Percentiles rank a stretch among this genome's conserved stretches.
Evolutionary conservation across 2,888 invertebrate genomes (phyloP).

Genomic region (Protodeltote pygarga): DNA sequence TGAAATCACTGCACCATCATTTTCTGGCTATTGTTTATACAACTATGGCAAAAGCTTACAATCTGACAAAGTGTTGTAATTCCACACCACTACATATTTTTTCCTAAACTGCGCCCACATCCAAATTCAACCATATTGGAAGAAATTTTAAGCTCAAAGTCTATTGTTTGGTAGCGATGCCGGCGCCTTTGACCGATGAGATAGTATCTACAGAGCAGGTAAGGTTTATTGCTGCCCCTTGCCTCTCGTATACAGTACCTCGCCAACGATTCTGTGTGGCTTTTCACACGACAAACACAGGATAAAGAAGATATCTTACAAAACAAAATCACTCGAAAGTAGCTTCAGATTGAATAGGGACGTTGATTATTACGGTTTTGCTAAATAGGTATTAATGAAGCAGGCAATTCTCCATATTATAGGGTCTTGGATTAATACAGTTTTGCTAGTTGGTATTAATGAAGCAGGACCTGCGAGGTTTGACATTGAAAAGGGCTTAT

Average conservation of each 20-base stretch:
- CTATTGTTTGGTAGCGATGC: slow-evolving; percentile 53
- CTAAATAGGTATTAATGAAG: neutral
- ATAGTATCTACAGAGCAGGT: slow-evolving; percentile 84
- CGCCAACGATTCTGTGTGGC: slow-evolving; percentile 63
- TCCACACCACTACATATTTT: slow-evolving; percentile 81
- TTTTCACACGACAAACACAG: slow-evolving; percentile 68
- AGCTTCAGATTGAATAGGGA: neutral
- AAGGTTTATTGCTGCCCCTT: slow-evolving; percentile 76
- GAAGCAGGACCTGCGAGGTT: too few relatives aligned
- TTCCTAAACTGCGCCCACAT: slow-evolving; percentile 36
- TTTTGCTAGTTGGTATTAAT: too few relatives aligned
- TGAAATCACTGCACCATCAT: slow-evolving; percentile 38
- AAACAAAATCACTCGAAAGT: neutral
- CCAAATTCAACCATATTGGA: slow-evolving; percentile 44
- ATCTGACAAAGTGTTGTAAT: slow-evolving; percentile 83
- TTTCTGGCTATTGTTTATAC: slow-evolving; percentile 67
- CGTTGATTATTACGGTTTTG: neutral
- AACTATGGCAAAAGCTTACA: slow-evolving; percentile 81
- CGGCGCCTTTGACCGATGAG: slow-evolving; percentile 83
- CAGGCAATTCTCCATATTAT: too few relatives aligned
- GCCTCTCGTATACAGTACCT: slow-evolving; percentile 52
- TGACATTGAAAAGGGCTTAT: too few relatives aligned
- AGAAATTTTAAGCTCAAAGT: slow-evolving; percentile 39
- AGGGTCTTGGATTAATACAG: too few relatives aligned
- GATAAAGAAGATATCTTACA: slow-evolving; percentile 9